Percentiles rank a stretch among this genome's conserved stretches.
phyloP scores from a whole-genome alignment of 2,797 vertebrate genomes.

The Halcyon leucocephala region DNA sequence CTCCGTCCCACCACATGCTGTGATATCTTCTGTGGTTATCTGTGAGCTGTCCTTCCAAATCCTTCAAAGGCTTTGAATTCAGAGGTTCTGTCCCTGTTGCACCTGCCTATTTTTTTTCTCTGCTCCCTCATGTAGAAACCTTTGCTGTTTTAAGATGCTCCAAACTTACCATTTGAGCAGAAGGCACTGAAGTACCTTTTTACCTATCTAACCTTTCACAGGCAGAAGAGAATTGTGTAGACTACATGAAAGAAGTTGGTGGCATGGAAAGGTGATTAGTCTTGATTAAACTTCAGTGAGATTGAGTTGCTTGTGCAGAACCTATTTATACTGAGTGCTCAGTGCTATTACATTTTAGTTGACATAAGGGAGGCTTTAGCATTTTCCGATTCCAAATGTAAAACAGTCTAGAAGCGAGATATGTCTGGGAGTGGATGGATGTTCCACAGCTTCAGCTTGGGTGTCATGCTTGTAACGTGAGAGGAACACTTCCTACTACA shows the following conservation, averaged over 20 bases:
- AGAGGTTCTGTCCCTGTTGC: neutral
- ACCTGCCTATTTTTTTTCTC: neutral
- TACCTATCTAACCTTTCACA: neutral
- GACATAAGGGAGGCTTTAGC: neutral
- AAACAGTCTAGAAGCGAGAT: neutral
- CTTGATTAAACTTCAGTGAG: neutral
- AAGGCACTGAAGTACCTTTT: neutral
- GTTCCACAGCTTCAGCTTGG: neutral
- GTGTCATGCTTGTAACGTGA: neutral
- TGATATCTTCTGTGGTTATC: neutral
- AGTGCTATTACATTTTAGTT: neutral
- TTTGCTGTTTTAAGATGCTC: neutral
- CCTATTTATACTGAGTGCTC: neutral
- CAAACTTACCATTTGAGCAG: neutral
- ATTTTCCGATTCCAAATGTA: neutral
- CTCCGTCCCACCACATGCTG: neutral
- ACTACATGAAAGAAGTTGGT: neutral
- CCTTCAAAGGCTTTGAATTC: neutral
- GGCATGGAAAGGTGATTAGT: neutral
- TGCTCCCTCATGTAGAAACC: neutral
- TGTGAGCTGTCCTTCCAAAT: neutral
- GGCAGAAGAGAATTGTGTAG: neutral
- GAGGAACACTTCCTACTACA: neutral
- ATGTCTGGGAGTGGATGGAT: neutral
- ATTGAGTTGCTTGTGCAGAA: neutral